Evolutionary conservation across 2,797 vertebrate species (phyloP).

Genomic region (Tangara arthus): DNA sequence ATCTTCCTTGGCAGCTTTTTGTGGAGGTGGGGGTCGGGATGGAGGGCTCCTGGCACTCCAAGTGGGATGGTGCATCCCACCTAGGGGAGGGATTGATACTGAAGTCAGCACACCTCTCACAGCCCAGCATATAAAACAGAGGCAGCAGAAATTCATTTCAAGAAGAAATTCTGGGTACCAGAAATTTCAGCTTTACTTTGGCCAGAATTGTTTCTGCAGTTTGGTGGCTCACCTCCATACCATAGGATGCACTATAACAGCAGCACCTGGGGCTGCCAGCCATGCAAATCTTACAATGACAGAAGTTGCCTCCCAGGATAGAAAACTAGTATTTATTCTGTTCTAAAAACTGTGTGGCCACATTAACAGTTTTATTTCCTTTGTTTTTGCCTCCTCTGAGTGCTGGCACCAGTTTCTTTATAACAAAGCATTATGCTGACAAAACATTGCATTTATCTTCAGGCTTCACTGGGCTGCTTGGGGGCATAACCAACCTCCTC

Average conservation of each 20-base stretch:
- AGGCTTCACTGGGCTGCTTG: not conserved
- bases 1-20: not conserved
- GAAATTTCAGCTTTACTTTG: not conserved
- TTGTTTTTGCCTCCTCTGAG: not conserved
- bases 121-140: not conserved
- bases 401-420: not conserved
- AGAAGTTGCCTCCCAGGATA: not conserved
- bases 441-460: not conserved
- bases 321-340: not conserved
- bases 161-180: not conserved
- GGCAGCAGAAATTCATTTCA: not conserved
- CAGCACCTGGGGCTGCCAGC: not conserved
- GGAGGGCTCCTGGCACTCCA: not conserved
- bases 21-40: rapidly evolving
- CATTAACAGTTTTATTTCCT: not conserved
- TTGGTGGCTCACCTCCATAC: not conserved
- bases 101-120: not conserved
- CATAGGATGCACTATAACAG: not conserved
- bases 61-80: rapidly evolving
- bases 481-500: not conserved
- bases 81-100: rapidly evolving
- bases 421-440: not conserved
- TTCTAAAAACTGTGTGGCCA: not conserved
- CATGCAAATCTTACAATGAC: not conserved
- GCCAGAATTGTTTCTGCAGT: not conserved